Conservation (phyloP, 2,888 invertebrate species). For the Xanthostigma xanthostigma region DNA sequence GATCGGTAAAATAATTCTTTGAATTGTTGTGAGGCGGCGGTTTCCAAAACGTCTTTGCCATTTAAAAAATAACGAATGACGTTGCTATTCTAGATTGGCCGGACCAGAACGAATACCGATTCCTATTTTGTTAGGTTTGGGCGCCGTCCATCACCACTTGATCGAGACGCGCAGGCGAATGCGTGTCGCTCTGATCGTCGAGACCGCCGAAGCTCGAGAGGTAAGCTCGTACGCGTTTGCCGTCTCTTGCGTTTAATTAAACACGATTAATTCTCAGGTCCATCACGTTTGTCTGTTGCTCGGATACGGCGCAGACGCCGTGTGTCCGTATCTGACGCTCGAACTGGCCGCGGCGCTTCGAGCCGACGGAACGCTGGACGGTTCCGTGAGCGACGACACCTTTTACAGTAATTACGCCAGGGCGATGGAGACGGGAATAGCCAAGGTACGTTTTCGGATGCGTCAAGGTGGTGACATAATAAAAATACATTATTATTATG, state of each 20-base stretch:
- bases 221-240: not conserved
- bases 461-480: no score
- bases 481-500: no score
- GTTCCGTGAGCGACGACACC: constrained; percentile 56
- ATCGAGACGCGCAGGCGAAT: constrained; percentile 90
- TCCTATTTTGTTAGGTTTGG: constrained; percentile 72
- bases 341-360: constrained; percentile 81
- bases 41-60: no score
- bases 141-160: constrained; percentile 89
- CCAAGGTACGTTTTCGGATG: constrained; percentile 41
- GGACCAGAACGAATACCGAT: constrained; percentile 52
- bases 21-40: no score
- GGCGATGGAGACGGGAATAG: constrained; percentile 69
- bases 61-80: no score
- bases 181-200: constrained; percentile 89
- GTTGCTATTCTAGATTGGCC: constrained; percentile 28
- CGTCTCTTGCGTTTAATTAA: not conserved
- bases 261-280: constrained; percentile 34
- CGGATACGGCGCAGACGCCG: constrained; percentile 93
- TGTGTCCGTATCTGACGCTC: constrained; percentile 93
- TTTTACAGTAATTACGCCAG: constrained; percentile 79
- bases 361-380: constrained; percentile 71
- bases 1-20: no score
- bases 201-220: constrained; percentile 91
- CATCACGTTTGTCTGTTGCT: constrained; percentile 93